These are phyloP conservation scores for Ophthalmolycus amberensis DNA, from an alignment of 2,113 vertebrate genomes.

Conservation along the genomic window DNA sequence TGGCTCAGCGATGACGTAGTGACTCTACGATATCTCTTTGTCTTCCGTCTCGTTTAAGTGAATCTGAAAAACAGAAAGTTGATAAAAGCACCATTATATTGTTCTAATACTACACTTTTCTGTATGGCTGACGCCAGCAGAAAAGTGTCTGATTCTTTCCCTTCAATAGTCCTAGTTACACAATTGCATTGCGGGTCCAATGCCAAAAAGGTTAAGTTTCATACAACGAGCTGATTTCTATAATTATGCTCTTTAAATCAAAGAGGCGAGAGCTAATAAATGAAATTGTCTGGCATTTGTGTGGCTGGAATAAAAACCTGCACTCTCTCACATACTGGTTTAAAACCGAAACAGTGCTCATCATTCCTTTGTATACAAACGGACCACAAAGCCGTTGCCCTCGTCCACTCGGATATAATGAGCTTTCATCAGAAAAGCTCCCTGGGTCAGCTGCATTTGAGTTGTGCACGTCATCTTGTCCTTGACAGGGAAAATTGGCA, in stretches of 20 bases:
- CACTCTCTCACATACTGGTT: slow-evolving; percentile 13
- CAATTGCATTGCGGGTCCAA: slow-evolving; percentile 4
- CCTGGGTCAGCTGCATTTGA: slow-evolving; percentile 30
- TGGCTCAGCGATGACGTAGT: neutral
- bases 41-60: neutral
- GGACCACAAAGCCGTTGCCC: slow-evolving; percentile 17
- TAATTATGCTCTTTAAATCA: slow-evolving; percentile 33
- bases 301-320: slow-evolving; percentile 19
- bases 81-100: neutral
- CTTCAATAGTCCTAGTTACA: neutral
- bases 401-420: slow-evolving; percentile 10
- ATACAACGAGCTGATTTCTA: slow-evolving; percentile 34
- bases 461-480: slow-evolving; percentile 36
- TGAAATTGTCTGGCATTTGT: slow-evolving; percentile 31
- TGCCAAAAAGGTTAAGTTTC: slow-evolving; percentile 18
- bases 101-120: neutral
- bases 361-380: slow-evolving; percentile 24
- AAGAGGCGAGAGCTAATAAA: slow-evolving; percentile 22
- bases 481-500: slow-evolving; percentile 32
- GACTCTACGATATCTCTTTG: neutral
- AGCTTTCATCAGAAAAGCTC: slow-evolving; percentile 33
- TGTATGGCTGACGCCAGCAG: neutral
- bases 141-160: neutral
- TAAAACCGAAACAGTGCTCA: slow-evolving; percentile 22
- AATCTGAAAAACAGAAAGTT: neutral